Percentiles rank a stretch among this genome's conserved stretches.
phyloP scores from a whole-genome alignment of 2,888 invertebrate species.

The Caenorhabditis sulstoni region DNA sequence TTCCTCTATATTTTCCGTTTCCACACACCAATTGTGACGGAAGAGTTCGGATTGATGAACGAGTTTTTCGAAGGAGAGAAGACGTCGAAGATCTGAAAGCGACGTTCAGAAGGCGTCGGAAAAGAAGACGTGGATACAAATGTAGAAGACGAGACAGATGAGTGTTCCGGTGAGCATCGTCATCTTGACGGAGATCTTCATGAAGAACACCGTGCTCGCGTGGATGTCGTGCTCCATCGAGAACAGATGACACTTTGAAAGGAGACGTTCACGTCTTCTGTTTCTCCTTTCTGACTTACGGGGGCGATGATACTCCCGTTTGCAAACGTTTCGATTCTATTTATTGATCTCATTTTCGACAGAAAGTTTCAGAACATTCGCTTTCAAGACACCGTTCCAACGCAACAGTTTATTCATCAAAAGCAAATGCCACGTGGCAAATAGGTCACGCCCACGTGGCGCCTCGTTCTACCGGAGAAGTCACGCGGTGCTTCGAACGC shows the following conservation, averaged over 20 bases:
- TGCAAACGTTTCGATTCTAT: conserved; percentile 35
- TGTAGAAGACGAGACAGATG: conserved; percentile 34
- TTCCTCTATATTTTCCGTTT: conserved; percentile 31
- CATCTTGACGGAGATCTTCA: conserved; percentile 22
- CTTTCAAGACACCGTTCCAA: background rate
- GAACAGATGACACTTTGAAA: conserved; percentile 41
- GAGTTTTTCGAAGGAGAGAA: conserved; percentile 27
- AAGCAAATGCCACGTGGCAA: conserved; percentile 1
- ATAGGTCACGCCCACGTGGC: conserved; percentile 23
- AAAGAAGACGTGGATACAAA: conserved; percentile 30
- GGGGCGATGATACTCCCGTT: conserved; percentile 46
- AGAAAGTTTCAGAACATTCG: conserved; percentile 9
- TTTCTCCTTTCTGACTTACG: conserved; percentile 18
- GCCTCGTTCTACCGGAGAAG: conserved; percentile 17
- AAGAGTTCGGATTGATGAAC: conserved; percentile 45
- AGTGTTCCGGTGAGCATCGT: conserved; percentile 30
- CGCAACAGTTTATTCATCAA: background rate
- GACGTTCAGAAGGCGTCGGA: background rate
- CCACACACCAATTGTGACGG: conserved; percentile 50
- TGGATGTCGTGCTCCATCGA: conserved; percentile 35
- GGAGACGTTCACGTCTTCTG: too few species aligned
- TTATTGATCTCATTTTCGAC: conserved; percentile 36
- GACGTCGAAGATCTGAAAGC: conserved; percentile 40
- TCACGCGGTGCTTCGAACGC: background rate
- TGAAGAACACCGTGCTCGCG: conserved; percentile 35